A percentile compares a stretch with the other conserved stretches of the same genome.
Conservation (phyloP, 1,140 invertebrate species). For the Nebria ingens region DNA sequence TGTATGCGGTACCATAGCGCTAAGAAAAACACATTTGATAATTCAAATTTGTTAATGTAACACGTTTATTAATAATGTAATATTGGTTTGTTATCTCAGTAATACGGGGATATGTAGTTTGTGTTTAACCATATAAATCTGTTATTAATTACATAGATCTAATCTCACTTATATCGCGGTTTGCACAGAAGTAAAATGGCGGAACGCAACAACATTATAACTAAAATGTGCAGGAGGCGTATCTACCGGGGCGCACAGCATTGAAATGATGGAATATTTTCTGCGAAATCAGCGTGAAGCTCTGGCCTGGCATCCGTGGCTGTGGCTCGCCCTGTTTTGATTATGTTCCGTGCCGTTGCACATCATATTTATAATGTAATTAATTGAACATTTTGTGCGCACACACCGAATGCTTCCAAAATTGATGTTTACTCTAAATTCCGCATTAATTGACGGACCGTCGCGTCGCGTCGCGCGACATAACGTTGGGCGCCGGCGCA, state of each 20-base stretch:
- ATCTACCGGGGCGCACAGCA: not conserved
- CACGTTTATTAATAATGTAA: too few species aligned
- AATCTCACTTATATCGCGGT: not conserved
- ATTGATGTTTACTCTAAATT: not conserved
- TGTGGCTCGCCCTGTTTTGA: not conserved
- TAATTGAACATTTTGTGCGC: not conserved
- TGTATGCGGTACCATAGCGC: too few species aligned
- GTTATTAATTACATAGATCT: not conserved
- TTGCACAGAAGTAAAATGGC: too few species aligned
- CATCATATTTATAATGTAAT: not conserved
- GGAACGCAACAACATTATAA: too few species aligned
- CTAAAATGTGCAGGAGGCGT: not conserved
- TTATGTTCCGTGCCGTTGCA: not conserved
- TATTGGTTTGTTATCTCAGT: too few species aligned
- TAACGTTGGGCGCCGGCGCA: too few species aligned
- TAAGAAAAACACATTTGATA: too few species aligned
- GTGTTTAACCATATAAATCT: not conserved
- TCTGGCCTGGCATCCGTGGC: too few species aligned
- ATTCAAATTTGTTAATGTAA: too few species aligned
- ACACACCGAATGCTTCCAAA: not conserved
- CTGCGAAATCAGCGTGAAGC: not conserved
- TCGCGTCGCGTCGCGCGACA: too few species aligned
- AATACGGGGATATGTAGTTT: too few species aligned
- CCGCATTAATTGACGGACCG: too few species aligned
- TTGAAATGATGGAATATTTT: not conserved